Conservation (phyloP, 2,113 vertebrate species). For the Dicentrarchus labrax region DNA sequence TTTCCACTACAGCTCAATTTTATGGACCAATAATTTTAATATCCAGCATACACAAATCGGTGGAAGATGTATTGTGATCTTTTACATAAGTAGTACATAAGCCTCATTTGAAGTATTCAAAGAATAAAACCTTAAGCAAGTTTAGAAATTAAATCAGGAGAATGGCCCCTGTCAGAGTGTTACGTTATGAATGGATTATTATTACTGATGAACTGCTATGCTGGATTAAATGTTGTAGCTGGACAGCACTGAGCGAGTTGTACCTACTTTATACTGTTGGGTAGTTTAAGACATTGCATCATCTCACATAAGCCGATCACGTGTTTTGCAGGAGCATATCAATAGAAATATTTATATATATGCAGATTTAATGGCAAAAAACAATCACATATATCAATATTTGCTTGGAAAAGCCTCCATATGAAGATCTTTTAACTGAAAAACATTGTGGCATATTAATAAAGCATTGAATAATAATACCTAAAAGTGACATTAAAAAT, state of each 20-base stretch:
- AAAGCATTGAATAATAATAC: too few relatives aligned
- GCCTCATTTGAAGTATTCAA: too few relatives aligned
- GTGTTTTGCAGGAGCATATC: neutral
- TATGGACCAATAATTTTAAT: conserved; percentile 18
- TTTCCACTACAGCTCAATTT: conserved; percentile 15
- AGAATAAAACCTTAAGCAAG: too few relatives aligned
- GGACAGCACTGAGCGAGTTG: neutral
- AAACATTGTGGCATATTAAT: too few relatives aligned
- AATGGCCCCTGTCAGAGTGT: neutral
- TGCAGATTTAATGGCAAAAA: too few relatives aligned
- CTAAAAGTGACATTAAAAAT: too few relatives aligned
- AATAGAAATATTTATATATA: too few relatives aligned
- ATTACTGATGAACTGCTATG: neutral
- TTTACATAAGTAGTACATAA: neutral
- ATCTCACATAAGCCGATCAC: neutral
- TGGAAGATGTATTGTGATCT: neutral
- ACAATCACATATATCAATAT: too few relatives aligned
- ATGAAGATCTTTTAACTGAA: too few relatives aligned
- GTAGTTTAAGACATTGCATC: neutral
- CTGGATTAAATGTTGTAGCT: neutral
- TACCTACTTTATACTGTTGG: neutral
- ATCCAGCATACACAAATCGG: neutral
- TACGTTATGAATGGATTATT: neutral
- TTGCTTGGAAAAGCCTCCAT: too few relatives aligned
- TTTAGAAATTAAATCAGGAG: neutral